Evolutionary conservation across 2,113 vertebrate species (phyloP), one percentile per base, ranked within the genome.

Genomic region (Heterochromis multidens): DNA sequence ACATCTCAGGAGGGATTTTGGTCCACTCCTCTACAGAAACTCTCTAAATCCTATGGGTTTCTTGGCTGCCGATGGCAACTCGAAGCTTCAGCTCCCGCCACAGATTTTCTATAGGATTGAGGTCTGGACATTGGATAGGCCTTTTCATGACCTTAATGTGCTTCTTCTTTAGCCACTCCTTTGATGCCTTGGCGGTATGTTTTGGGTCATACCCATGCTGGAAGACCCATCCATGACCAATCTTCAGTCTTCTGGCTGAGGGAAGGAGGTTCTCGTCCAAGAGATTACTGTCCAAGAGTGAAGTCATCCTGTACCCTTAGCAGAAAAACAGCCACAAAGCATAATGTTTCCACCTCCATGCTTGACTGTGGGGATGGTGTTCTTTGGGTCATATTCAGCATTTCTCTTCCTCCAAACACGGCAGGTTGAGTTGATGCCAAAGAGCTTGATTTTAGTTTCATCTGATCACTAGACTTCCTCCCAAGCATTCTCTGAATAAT

Each of bases 11-110:
- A 61, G 27, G 27, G 27, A 61, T 19, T 19, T 27, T 19, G 59
- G 59, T 0, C 59, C 0, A 5, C 59, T 31, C 17, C 0, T 61
- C 4, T 17, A 3, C 16, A 19, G 27, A 61, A 58, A 61, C 59
- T 31, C 58, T 60, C 27, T 31, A 60, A 31, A 60, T 60, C 16
- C 16, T 60, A 29, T 60, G 14, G 58, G 58, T 17, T 60, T 60
- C 58, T 60, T 60, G 58, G 0, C 12, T 60, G n/a, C n/a, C n/a
- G n/a, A n/a, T 0, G 4, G 58, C 25, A 60, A 60, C 25, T 4
- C 25, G 29, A 25, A 60, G 57, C 57, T 59, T 59, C 57, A 29
- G 57, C 57, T 59, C 25, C 7, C 0, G 27, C 57, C 58, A 31
- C n/a, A 5, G 29, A 14, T 31, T 3, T 29, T 27, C 17, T 60